Evolutionary conservation across 2,888 invertebrate species (phyloP).

Genomic region (Trichopoda pennipes): DNA sequence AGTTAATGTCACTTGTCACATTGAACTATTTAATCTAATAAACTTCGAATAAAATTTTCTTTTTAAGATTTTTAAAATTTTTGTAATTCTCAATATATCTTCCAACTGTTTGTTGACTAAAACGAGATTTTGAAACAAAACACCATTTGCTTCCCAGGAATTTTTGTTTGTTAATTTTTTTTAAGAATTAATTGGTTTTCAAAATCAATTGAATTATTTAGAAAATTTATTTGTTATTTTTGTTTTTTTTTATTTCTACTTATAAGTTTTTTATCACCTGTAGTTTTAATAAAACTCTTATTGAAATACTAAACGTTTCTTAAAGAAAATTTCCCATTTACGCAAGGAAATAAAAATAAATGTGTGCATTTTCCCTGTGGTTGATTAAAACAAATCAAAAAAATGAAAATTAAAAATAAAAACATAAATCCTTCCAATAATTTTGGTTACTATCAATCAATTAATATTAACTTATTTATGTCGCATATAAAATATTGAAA

Average conservation of each 20-base stretch:
- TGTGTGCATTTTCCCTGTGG: conserved; percentile 66
- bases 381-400: conserved; percentile 57
- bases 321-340: conserved; percentile 65
- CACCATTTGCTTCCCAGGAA: not conserved
- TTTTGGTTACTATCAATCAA: conserved; percentile 49
- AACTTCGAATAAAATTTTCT: too few relatives aligned
- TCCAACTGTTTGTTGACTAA: too few relatives aligned
- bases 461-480: conserved; percentile 38
- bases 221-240: conserved; percentile 67
- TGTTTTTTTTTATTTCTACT: conserved; percentile 63
- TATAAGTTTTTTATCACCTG: conserved; percentile 56
- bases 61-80: too few relatives aligned
- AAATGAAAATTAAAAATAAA: conserved; percentile 18
- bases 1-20: not conserved
- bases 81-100: too few relatives aligned
- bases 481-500: conserved; percentile 35
- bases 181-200: conserved; percentile 49
- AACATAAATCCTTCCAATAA: conserved; percentile 56
- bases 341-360: conserved; percentile 70
- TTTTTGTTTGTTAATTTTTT: conserved; percentile 20
- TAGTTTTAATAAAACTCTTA: conserved; percentile 63
- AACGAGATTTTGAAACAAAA: not conserved
- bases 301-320: conserved; percentile 62
- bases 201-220: conserved; percentile 67
- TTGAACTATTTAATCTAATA: not conserved